Percentiles rank a stretch among this genome's conserved stretches.
Evolutionary conservation across 2,797 vertebrate species (phyloP).

Genomic region (Xiphophorus birchmanni): DNA sequence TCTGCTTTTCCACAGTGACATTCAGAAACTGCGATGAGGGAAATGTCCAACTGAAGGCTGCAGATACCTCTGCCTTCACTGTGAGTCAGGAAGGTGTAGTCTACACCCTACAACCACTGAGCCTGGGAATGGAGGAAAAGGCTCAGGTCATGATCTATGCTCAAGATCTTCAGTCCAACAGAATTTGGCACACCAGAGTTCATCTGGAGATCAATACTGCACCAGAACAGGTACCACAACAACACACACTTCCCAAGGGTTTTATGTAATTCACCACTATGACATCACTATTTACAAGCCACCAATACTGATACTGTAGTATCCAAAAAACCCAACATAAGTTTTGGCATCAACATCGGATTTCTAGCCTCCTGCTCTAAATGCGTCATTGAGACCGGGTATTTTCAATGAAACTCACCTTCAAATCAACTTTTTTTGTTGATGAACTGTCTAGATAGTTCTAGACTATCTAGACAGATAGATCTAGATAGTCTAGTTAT

Average conservation of each 20-base stretch:
- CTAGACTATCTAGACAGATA: too few relatives aligned
- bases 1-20: conserved; percentile 66
- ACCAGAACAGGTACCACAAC: conserved; percentile 63
- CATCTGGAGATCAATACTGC: conserved; percentile 75
- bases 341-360: too few relatives aligned
- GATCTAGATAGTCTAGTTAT: too few relatives aligned
- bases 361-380: too few relatives aligned
- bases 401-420: too few relatives aligned
- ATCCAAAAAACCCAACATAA: too few relatives aligned
- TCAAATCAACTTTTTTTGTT: too few relatives aligned
- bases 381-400: too few relatives aligned
- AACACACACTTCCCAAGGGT: not conserved
- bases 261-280: too few relatives aligned
- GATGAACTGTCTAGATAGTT: too few relatives aligned
- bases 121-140: conserved; percentile 71
- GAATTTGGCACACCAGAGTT: conserved; percentile 88
- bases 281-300: too few relatives aligned
- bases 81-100: conserved; percentile 86
- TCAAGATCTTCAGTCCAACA: conserved; percentile 83
- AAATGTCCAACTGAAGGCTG: conserved; percentile 84
- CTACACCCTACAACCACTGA: conserved; percentile 80
- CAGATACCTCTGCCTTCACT: conserved; percentile 83
- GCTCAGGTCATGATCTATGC: conserved; percentile 79
- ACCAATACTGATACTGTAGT: too few relatives aligned
- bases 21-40: conserved; percentile 85